Evolutionary conservation across 2,797 vertebrate species (phyloP), one percentile per base, ranked within the genome.

Genomic region (Mastacembelus armatus): DNA sequence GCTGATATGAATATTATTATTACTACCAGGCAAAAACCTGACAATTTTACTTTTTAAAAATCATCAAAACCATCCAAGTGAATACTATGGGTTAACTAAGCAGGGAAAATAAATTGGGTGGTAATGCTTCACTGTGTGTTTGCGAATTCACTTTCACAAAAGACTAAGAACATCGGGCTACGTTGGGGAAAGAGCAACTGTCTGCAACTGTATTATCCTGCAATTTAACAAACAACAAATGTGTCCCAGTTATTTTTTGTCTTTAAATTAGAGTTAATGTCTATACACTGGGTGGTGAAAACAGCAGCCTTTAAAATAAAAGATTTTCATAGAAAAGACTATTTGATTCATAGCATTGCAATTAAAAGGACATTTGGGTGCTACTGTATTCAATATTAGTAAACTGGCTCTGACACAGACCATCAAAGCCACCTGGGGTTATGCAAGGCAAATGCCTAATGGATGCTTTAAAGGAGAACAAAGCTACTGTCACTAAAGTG

Each of bases 1-100:
- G 78, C 85, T 72, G 77, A 88, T 87, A 85, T 86, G 80, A 91
- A 83, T 81, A 85, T 84, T 89, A 89, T 79, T 83, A 86, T 71
- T 79, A 71, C 60, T 40, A 80, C 58, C 5, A 30, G 59, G 54
- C 29, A 65, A 76, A 77, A 88, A 69, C 22, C 29, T 36, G 54
- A 77, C 45, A 50, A 52, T 80, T 90, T 87, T 47, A 54, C 47
- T 72, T 81, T 81, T 11, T n/a, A 66, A 51, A 67, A 84, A 48
- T 36, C 36, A 60, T 59, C 51, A 70, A 74, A 60, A 60, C 14
- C 45, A 32, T 38, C 7, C 30, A 30, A 66, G 21, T 51, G 44
- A 81, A 59, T 18, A 29, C 38, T 10, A 69, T 79, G 66, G 64
- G 84, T 85, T 76, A 76, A 83, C 64, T 32, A 15, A 27, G 35